Evolutionary conservation across 2,113 vertebrate species (phyloP), one percentile per base, ranked within the genome.

Genomic region (Plecturocebus donacophilus): DNA sequence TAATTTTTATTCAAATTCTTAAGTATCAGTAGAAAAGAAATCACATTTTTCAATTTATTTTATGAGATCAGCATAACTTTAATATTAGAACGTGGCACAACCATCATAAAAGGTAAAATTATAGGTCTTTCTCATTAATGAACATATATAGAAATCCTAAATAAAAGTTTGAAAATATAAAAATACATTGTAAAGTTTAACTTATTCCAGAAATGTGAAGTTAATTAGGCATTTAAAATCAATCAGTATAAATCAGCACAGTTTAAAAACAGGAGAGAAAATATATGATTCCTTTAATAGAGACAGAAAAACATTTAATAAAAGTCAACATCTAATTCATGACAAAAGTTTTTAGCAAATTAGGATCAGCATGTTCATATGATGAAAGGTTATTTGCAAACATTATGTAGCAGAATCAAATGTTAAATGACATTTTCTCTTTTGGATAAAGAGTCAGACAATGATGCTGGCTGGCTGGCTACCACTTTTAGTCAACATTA

Each of bases 251-350:
- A 71, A 27, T n/a, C n/a, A 80, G 54, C 30, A 70, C 21, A 77
- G 75, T 85, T 85, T 79, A 73, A 77, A 30, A 93, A 91, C 86
- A 61, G 27, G 90, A 49, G 35, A 81, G 49, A 76, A 92, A 90
- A 89, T 45, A 76, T 23, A 61, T 20, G 9, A 42, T 68, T 19
- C 8, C 82, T 73, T 91, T 13, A 79, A 38, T 87, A 68, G 30
- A 80, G 30, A 8, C 56, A 85, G 47, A 92, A 91, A 94, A 77
- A 58, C 87, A 79, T 38, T 96, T 87, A 49, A 64, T 91, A 11
- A 54, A 90, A 88, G 25, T 71, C n/a, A 93, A 42, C 27, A 84
- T 95, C 25, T 71, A 84, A 76, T 89, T 95, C 16, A 42, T 64
- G 49, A 56, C 30, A 81, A 61, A 91, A 77, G 54, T 47, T 45